A percentile compares a stretch with the other conserved stretches of the same genome.
phyloP scores from a whole-genome alignment of 2,797 vertebrate genomes.

The Mormyrus proboscirostris region DNA sequence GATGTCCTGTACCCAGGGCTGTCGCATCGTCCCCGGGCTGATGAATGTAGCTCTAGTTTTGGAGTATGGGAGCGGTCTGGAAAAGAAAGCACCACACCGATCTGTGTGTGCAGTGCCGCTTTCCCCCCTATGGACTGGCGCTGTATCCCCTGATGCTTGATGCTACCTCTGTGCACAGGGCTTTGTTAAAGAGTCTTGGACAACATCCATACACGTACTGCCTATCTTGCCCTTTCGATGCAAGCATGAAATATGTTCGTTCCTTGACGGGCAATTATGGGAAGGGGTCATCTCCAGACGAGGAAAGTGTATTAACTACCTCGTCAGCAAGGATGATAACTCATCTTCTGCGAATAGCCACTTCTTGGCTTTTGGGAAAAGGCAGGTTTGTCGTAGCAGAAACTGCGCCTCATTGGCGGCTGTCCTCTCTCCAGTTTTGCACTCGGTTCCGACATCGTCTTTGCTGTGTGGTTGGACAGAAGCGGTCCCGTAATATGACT shows the following conservation, averaged over 20 bases:
- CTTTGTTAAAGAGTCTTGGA: slow-evolving; percentile 4
- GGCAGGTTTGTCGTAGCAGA: background rate
- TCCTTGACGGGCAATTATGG: background rate
- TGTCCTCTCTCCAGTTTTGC: background rate
- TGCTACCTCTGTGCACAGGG: background rate
- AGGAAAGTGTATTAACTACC: background rate
- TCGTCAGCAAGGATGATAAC: background rate
- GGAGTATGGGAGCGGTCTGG: background rate
- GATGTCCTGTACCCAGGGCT: background rate
- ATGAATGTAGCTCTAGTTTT: background rate
- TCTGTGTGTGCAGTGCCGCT: background rate
- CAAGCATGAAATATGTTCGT: background rate
- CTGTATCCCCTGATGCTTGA: background rate
- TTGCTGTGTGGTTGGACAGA: background rate
- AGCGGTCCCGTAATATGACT: background rate
- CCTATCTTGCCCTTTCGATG: too few species aligned
- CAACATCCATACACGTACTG: slow-evolving; percentile 1
- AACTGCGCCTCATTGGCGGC: background rate
- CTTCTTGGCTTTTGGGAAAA: background rate
- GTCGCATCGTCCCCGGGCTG: background rate
- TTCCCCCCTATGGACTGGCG: background rate
- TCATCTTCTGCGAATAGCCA: background rate
- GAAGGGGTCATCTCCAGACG: background rate
- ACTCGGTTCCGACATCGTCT: background rate
- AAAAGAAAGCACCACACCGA: background rate